Evolutionary conservation across 2,113 vertebrate species (phyloP), one percentile per base, ranked within the genome.

Genomic region (Gallinago media): DNA sequence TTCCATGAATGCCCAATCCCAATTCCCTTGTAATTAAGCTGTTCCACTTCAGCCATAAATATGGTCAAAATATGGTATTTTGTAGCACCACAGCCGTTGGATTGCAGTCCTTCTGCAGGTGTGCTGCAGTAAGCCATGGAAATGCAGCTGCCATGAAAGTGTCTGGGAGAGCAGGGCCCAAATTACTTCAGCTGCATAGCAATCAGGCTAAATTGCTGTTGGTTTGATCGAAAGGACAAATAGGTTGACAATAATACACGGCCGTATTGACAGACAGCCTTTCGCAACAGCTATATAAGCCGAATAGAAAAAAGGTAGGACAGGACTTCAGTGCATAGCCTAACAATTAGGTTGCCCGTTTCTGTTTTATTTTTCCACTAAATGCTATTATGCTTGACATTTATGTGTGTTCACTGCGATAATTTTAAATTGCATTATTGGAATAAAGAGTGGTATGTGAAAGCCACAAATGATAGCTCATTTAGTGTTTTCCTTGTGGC

Each of bases 61-160:
- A 16, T 1, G 5, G 13, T 10, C 27, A 38, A 52, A 66, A 55
- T 22, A 22, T 2, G 54, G 21, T 34, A 5, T 94, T 92, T 81
- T 78, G 26, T 42, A 67, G 84, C 65, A 32, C 46, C 52, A 87
- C 72, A 61, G 80, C 78, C 56, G 0, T 46, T 23, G 40, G 91
- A 59, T 63, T 74, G 84, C 90, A 19, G 75, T 49, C 70, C 85
- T 85, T 72, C 77, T 89, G 96, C 96, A 97, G 96, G 96, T 96
- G 94, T 91, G 96, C 91, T 94, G 92, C 94, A 94, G 79, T 42
- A 92, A 95, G 83, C 86, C 85, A 40, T 92, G 92, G 87, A 95
- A 96, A 92, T 94, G 89, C 97, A 97, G 91, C 94, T 97, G 91
- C 88, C 78, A 66, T 19, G 3, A n/a, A 50, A 88, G 36, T 4